Percentiles rank a stretch among this genome's conserved stretches.
phyloP scores from a whole-genome alignment of 2,113 vertebrate genomes.

The Cinclus cinclus region DNA sequence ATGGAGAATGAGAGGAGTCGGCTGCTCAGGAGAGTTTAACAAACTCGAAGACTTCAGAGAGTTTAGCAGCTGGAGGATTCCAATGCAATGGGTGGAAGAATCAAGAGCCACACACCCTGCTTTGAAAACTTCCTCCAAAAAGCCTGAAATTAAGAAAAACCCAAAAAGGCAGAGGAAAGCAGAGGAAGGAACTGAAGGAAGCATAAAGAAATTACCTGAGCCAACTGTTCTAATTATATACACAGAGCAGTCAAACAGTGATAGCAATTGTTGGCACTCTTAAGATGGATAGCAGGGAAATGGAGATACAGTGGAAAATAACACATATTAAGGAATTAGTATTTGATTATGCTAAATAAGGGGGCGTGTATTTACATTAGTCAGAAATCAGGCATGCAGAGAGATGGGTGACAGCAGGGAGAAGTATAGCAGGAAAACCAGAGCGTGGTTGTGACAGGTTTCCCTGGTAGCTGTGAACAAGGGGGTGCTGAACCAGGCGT shows the following conservation, averaged over 20 bases:
- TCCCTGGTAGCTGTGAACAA: not conserved
- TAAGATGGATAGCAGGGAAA: not conserved
- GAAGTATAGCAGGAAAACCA: not conserved
- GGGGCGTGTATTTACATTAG: not conserved
- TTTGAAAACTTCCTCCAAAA: conserved; percentile 13
- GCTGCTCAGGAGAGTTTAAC: not conserved
- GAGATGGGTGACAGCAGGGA: not conserved
- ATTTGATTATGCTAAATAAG: not conserved
- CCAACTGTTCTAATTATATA: conserved; percentile 56
- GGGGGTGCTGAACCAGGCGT: not conserved
- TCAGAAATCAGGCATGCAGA: conserved; percentile 33
- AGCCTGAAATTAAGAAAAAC: not conserved
- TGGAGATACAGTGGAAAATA: conserved; percentile 15
- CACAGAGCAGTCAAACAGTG: conserved; percentile 11
- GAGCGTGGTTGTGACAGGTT: rapidly evolving
- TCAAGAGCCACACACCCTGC: not conserved
- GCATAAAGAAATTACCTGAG: conserved; percentile 42
- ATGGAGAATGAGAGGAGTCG: not conserved
- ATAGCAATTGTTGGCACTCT: not conserved
- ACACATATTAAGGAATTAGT: conserved; percentile 27
- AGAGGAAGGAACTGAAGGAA: conserved; percentile 16
- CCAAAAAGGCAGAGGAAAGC: not conserved
- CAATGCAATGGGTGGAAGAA: not conserved
- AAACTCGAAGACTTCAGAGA: not conserved
- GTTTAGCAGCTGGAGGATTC: not conserved